Evolutionary conservation across 2,797 vertebrate species (phyloP).

Genomic region (Macropus fuliginosus): DNA sequence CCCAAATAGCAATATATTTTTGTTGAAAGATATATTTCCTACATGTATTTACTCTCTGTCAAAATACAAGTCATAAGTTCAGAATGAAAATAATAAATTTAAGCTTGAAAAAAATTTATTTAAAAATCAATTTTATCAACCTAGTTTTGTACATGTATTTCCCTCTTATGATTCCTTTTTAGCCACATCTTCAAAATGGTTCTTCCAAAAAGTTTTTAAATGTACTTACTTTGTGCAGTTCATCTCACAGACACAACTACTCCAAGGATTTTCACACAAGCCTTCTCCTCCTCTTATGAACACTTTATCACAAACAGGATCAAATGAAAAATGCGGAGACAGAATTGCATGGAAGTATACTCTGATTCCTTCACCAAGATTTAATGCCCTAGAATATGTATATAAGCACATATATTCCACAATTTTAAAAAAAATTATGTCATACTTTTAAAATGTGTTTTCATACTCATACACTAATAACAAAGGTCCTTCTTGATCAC

Average conservation of each 20-base stretch:
- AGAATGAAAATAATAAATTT: not conserved
- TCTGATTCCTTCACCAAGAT: slow-evolving; percentile 75
- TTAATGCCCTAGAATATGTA: slow-evolving; percentile 49
- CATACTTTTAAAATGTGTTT: not conserved
- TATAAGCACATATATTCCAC: not conserved
- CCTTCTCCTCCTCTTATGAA: slow-evolving; percentile 82
- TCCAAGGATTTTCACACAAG: not conserved
- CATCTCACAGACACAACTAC: slow-evolving; percentile 78
- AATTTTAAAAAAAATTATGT: not conserved
- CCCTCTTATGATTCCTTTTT: not conserved
- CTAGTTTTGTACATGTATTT: not conserved
- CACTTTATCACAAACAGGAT: slow-evolving; percentile 76
- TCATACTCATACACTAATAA: not conserved
- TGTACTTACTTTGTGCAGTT: slow-evolving; percentile 80
- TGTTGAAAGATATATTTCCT: not conserved
- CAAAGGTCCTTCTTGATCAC: not conserved
- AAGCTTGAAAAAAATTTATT: not conserved
- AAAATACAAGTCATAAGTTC: not conserved
- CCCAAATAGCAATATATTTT: not conserved
- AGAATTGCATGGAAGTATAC: slow-evolving; percentile 94
- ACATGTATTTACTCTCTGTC: not conserved
- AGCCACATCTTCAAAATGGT: not conserved
- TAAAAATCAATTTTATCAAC: not conserved
- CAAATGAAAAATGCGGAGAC: slow-evolving; percentile 90
- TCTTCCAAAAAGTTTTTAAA: rapidly evolving